Percentiles rank a stretch among this genome's conserved stretches.
Evolutionary conservation across 2,797 vertebrate species (phyloP).

Genomic region (Cynodonichthys magdalenae): DNA sequence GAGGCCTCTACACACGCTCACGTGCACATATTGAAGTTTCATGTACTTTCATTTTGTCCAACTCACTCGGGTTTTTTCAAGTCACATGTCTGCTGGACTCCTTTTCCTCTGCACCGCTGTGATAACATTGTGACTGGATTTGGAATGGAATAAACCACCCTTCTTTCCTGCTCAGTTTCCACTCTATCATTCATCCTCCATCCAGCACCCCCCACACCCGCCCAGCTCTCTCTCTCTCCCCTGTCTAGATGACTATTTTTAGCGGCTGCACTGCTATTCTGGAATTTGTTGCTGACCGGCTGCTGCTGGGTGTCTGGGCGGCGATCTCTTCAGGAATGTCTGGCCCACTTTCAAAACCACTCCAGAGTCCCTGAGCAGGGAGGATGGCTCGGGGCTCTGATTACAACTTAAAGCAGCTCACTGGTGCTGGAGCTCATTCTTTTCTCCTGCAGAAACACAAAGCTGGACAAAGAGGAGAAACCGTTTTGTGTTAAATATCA

Average conservation of each 20-base stretch:
- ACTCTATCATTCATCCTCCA: slow-evolving; percentile 69
- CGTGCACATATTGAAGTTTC: slow-evolving; percentile 34
- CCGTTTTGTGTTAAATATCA: slow-evolving; percentile 6
- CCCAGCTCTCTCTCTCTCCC: slow-evolving; percentile 66
- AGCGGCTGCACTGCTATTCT: slow-evolving; percentile 90
- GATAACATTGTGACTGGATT: slow-evolving; percentile 82
- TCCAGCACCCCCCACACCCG: slow-evolving; percentile 46
- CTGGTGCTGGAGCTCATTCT: slow-evolving; percentile 46
- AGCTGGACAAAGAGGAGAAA: slow-evolving; percentile 23
- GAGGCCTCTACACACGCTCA: slow-evolving; percentile 29
- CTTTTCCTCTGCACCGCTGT: slow-evolving; percentile 70
- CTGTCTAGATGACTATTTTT: slow-evolving; percentile 81
- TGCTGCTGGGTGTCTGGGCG: slow-evolving; percentile 90
- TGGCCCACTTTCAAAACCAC: slow-evolving; percentile 91
- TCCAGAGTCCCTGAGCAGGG: slow-evolving; percentile 85
- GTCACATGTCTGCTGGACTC: slow-evolving; percentile 65
- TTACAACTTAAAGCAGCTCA: slow-evolving; percentile 76
- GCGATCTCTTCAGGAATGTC: slow-evolving; percentile 94
- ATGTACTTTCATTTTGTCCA: slow-evolving; percentile 38
- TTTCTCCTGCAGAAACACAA: slow-evolving; percentile 42
- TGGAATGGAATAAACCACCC: slow-evolving; percentile 71
- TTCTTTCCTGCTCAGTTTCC: slow-evolving; percentile 66
- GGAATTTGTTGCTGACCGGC: slow-evolving; percentile 93
- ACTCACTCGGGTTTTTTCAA: slow-evolving; percentile 46
- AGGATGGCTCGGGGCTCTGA: slow-evolving; percentile 81